A percentile compares a stretch with the other conserved stretches of the same genome.
Evolutionary conservation across 2,888 invertebrate genomes (phyloP).

Genomic region (Latrodectus elegans): DNA sequence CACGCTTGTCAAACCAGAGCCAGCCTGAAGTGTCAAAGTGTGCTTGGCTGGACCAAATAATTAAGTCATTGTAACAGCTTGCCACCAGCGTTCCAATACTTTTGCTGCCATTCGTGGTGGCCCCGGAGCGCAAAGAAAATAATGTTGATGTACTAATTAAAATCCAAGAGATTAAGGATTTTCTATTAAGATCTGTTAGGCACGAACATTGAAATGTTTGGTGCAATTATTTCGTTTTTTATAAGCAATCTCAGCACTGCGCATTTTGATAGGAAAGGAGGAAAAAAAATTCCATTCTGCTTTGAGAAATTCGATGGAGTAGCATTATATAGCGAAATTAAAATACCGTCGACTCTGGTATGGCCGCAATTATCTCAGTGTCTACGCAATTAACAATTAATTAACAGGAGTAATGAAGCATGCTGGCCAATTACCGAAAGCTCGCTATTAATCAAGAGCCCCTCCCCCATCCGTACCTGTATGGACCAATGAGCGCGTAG

Average conservation of each 20-base stretch:
- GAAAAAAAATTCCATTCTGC: constrained; percentile 54
- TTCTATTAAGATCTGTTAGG: constrained; percentile 56
- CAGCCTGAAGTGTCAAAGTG: constrained; percentile 63
- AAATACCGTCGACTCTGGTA: constrained; percentile 51
- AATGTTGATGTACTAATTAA: constrained; percentile 68
- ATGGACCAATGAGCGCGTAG: constrained; percentile 64
- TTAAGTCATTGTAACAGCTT: constrained; percentile 69
- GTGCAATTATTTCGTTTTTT: constrained; percentile 53
- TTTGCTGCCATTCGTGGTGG: constrained; percentile 35
- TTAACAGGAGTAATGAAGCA: constrained; percentile 67
- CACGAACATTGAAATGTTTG: constrained; percentile 35
- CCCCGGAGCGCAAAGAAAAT: constrained; percentile 60
- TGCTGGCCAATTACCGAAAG: constrained; percentile 66
- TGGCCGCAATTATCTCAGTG: constrained; percentile 67
- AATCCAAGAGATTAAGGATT: constrained; percentile 63
- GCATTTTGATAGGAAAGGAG: constrained; percentile 5
- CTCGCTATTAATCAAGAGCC: constrained; percentile 66
- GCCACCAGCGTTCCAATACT: constrained; percentile 48
- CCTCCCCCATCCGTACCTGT: constrained; percentile 23
- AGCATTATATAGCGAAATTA: constrained; percentile 56
- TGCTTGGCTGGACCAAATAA: constrained; percentile 65
- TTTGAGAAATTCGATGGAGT: constrained; percentile 32
- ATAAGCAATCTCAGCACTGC: constrained; percentile 23
- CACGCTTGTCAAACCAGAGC: constrained; percentile 64
- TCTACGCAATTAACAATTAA: constrained; percentile 69